Percentiles rank a stretch among this genome's conserved stretches.
phyloP scores from a whole-genome alignment of 2,113 vertebrate genomes.

The Podocnemis expansa region DNA sequence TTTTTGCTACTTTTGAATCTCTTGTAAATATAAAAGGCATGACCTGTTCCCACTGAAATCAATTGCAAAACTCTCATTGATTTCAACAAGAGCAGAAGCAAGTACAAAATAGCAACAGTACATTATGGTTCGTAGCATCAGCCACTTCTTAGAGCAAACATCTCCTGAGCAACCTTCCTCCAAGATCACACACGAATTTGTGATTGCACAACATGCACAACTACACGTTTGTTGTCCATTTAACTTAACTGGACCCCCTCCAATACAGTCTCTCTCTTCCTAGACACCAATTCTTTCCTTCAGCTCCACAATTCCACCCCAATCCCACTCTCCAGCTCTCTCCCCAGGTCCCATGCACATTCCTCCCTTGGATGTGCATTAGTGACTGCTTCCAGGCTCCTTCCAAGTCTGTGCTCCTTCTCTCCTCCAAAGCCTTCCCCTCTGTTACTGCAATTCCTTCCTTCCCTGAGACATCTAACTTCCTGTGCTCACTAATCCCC shows the following conservation, averaged over 20 bases:
- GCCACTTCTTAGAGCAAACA: background rate
- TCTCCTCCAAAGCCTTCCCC: background rate
- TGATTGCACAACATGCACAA: background rate
- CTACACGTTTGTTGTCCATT: background rate
- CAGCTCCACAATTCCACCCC: background rate
- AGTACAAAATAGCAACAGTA: background rate
- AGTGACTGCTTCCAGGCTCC: background rate
- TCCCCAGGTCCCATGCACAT: background rate
- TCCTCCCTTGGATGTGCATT: background rate
- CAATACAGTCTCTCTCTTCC: background rate
- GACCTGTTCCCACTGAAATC: background rate
- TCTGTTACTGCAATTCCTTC: rapidly evolving
- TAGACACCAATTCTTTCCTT: background rate
- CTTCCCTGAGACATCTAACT: background rate
- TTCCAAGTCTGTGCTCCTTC: background rate
- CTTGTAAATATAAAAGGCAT: rapidly evolving
- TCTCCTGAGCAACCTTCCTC: background rate
- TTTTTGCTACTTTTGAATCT: background rate
- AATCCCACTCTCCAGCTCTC: background rate
- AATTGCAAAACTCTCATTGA: background rate
- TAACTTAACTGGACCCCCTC: background rate
- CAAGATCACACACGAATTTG: background rate
- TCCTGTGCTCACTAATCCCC: background rate
- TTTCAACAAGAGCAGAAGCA: background rate
- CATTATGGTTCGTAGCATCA: background rate